phyloP scores from a whole-genome alignment of 2,113 vertebrate genomes.

The Trochalopteron elliotii region DNA sequence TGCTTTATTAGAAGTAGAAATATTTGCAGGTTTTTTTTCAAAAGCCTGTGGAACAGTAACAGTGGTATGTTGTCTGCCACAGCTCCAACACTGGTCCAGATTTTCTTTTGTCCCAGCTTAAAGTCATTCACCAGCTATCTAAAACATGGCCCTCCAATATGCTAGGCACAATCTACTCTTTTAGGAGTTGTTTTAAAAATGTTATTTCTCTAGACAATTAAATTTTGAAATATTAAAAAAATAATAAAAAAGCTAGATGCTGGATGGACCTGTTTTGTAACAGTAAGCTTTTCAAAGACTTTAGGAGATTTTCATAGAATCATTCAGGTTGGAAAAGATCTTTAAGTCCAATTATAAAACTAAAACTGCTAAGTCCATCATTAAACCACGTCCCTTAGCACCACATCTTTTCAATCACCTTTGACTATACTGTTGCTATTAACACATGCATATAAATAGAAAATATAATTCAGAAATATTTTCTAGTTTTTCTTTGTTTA shows the following conservation, averaged over 20 bases:
- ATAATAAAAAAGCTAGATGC: background rate
- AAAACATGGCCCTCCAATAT: background rate
- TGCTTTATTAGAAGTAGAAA: background rate
- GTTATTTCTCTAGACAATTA: background rate
- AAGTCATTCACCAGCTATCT: background rate
- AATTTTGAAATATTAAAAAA: background rate
- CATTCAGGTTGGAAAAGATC: background rate
- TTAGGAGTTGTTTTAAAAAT: background rate
- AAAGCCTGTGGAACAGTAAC: background rate
- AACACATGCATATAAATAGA: background rate
- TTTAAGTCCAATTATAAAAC: background rate
- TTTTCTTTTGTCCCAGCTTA: background rate
- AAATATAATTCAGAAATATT: background rate
- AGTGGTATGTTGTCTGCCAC: background rate
- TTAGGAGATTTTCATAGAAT: background rate
- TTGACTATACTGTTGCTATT: background rate
- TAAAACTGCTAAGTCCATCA: background rate
- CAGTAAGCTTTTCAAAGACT: background rate
- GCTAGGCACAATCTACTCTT: background rate
- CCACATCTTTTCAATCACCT: background rate
- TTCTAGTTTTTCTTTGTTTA: background rate
- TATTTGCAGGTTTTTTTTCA: background rate
- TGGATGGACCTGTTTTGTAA: background rate
- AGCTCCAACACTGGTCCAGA: background rate
- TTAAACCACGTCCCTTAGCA: background rate